A percentile compares a stretch with the other conserved stretches of the same genome.
Evolutionary conservation across 2,888 invertebrate genomes (phyloP).

Genomic region (Drosophila greeni): DNA sequence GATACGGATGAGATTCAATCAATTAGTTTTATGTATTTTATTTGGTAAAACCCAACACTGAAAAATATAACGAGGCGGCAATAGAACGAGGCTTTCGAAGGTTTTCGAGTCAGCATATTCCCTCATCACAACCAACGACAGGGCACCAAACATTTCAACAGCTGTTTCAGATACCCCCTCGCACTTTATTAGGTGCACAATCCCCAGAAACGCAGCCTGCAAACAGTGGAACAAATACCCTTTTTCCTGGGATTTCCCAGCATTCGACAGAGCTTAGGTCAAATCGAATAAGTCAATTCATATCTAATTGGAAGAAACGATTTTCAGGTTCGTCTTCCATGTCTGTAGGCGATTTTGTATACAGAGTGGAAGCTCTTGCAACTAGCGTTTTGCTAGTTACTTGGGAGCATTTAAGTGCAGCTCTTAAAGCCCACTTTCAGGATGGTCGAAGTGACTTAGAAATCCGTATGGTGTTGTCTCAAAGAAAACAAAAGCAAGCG

Average conservation of each 20-base stretch:
- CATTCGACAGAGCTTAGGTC: not conserved
- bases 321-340: not conserved
- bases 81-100: too few species aligned
- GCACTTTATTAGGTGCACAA: not conserved
- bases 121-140: too few species aligned
- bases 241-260: not conserved
- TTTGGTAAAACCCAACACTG: too few species aligned
- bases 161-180: not conserved
- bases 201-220: not conserved
- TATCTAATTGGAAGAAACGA: constrained; percentile 1
- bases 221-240: not conserved
- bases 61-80: too few species aligned
- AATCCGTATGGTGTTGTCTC: constrained; percentile 1
- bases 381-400: not conserved
- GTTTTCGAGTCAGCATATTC: too few species aligned
- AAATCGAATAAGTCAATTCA: not conserved
- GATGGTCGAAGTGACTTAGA: not conserved
- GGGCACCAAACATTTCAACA: too few species aligned
- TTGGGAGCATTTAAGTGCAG: not conserved
- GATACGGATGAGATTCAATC: too few species aligned
- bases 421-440: not conserved
- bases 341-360: not conserved
- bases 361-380: not conserved
- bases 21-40: too few species aligned
- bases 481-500: not conserved